Evolutionary conservation across 2,797 vertebrate species (phyloP).

Genomic region (Hypotaenidia okinawae): DNA sequence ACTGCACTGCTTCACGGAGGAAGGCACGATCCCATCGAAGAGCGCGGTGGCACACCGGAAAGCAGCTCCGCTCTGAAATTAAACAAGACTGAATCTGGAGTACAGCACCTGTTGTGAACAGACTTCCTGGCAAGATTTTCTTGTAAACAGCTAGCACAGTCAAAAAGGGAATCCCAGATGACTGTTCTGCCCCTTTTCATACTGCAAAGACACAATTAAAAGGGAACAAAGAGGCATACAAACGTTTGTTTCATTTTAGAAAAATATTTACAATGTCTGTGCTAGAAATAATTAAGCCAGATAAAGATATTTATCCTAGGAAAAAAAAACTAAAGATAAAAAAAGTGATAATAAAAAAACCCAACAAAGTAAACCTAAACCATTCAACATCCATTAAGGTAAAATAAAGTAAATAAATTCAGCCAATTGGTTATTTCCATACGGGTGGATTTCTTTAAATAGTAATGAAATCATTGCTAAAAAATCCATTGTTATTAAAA

Average conservation of each 20-base stretch:
- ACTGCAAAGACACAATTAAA: not conserved
- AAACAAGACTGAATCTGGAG: not conserved
- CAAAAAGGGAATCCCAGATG: constrained; percentile 23
- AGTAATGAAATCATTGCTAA: constrained; percentile 82
- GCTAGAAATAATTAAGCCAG: constrained; percentile 41
- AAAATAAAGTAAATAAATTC: constrained; percentile 74
- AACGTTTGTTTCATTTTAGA: constrained; percentile 26
- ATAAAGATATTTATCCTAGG: not conserved
- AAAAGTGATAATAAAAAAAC: not conserved
- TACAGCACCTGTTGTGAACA: constrained; percentile 40
- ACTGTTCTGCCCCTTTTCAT: not conserved
- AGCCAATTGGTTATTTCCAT: constrained; percentile 78
- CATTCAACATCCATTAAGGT: constrained; percentile 49
- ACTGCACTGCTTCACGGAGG: not conserved
- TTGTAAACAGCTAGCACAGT: not conserved
- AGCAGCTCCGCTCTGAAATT: not conserved
- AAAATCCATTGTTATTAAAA: constrained; percentile 86
- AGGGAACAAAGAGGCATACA: not conserved
- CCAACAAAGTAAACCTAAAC: not conserved
- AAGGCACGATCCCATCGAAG: not conserved
- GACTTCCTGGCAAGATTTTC: not conserved
- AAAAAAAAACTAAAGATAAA: not conserved
- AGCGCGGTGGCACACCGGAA: not conserved
- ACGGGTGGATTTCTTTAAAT: constrained; percentile 80
- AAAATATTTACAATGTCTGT: constrained; percentile 39